These are phyloP conservation scores for Nothocercus julius DNA, from an alignment of 2,113 vertebrate genomes.

Conservation along the genomic window DNA sequence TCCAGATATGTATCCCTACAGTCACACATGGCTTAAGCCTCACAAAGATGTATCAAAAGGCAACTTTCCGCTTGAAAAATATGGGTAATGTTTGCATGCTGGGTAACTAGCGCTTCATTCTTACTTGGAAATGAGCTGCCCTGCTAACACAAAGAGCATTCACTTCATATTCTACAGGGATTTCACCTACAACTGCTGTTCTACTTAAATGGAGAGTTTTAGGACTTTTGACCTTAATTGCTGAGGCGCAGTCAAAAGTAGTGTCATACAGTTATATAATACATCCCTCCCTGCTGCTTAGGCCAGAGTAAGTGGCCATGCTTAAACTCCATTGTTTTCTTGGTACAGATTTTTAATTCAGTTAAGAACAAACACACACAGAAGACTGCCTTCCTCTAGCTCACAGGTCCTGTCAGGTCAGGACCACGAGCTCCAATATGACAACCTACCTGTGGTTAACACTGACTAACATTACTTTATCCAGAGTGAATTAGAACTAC, in stretches of 20 bases:
- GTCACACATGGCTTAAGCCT: not conserved
- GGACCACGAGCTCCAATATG: not conserved
- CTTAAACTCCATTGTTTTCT: not conserved
- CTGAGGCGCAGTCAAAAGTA: not conserved
- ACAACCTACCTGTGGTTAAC: not conserved
- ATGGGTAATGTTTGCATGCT: not conserved
- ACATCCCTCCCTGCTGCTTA: not conserved
- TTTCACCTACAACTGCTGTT: not conserved
- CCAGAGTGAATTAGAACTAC: not conserved
- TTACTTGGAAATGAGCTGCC: constrained; percentile 9
- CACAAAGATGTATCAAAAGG: not conserved
- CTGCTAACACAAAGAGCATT: constrained; percentile 7
- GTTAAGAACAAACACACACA: not conserved
- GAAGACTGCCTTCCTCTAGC: not conserved
- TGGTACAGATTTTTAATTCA: not conserved
- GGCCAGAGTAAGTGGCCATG: not conserved
- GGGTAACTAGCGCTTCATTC: not conserved
- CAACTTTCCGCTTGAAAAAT: not conserved
- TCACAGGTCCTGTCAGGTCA: not conserved
- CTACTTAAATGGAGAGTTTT: not conserved
- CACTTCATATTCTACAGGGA: constrained; percentile 37
- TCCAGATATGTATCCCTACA: not conserved
- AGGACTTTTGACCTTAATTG: not conserved
- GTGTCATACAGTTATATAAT: not conserved
- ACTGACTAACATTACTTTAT: not conserved